Conservation (phyloP, 1,140 invertebrate species). For the Eumeta japonica region DNA sequence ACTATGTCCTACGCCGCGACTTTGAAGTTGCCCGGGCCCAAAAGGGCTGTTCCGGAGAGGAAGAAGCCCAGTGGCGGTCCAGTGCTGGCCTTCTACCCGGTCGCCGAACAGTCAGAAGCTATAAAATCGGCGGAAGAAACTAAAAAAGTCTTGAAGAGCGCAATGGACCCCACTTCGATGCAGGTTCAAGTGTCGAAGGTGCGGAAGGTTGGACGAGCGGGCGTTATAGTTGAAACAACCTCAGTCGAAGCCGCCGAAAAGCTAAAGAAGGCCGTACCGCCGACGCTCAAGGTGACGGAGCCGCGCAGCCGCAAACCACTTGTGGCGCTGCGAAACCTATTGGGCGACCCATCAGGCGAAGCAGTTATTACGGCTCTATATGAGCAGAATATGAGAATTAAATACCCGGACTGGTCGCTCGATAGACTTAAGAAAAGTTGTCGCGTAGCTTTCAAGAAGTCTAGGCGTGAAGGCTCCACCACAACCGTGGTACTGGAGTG, state of each 20-base stretch:
- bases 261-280: background rate
- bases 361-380: background rate
- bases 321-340: no score
- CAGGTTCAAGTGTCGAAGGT: slow-evolving; percentile 5
- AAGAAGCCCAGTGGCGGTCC: background rate
- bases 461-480: no score
- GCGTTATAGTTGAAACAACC: slow-evolving; percentile 7
- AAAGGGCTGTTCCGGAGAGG: background rate
- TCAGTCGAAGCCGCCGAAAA: background rate
- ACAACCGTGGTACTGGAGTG: no score
- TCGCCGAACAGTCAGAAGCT: background rate
- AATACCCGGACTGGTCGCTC: no score
- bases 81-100: background rate
- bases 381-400: background rate
- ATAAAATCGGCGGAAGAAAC: background rate
- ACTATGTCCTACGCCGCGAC: background rate
- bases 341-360: slow-evolving; percentile 4
- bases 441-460: no score
- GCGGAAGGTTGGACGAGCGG: no score
- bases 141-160: no score
- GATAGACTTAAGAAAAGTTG: background rate
- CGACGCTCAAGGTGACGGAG: no score
- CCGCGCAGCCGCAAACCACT: no score
- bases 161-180: no score
- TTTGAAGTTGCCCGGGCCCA: no score